phyloP scores from a whole-genome alignment of 2,113 vertebrate species.

The Colinus virginianus region DNA sequence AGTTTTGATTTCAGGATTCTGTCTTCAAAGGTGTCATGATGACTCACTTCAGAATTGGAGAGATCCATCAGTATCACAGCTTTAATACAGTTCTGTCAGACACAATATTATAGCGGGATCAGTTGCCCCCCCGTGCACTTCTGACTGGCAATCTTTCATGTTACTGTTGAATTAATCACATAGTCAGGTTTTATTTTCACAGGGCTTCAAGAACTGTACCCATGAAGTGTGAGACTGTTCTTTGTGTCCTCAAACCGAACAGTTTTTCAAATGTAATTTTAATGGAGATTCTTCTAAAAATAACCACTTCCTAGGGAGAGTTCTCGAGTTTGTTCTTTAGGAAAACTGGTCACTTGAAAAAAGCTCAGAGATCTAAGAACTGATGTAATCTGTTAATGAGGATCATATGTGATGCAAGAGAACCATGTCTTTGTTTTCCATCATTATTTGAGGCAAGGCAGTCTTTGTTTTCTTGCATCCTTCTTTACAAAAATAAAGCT shows the following conservation, averaged over 20 bases:
- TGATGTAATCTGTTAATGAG: not conserved
- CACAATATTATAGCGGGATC: not conserved
- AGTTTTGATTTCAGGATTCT: not conserved
- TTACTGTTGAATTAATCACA: not conserved
- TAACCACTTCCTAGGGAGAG: not conserved
- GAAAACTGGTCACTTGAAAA: not conserved
- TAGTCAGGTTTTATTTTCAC: not conserved
- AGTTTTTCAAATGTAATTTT: not conserved
- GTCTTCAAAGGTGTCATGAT: not conserved
- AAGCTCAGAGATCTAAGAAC: not conserved
- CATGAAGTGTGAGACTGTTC: not conserved
- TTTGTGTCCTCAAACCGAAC: not conserved
- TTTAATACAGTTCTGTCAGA: not conserved
- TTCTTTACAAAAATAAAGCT: not conserved
- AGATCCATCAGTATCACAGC: not conserved
- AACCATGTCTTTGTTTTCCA: not conserved
- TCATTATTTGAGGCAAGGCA: not conserved
- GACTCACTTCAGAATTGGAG: not conserved
- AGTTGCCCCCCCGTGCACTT: not conserved
- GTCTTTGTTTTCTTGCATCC: not conserved
- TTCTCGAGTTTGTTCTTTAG: not conserved
- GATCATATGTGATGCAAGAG: not conserved
- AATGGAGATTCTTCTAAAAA: not conserved
- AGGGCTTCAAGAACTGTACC: not conserved
- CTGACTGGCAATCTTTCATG: not conserved